These are phyloP conservation scores for Hydropotes inermis DNA, from an alignment of 2,113 vertebrate species.

Conservation along the genomic window DNA sequence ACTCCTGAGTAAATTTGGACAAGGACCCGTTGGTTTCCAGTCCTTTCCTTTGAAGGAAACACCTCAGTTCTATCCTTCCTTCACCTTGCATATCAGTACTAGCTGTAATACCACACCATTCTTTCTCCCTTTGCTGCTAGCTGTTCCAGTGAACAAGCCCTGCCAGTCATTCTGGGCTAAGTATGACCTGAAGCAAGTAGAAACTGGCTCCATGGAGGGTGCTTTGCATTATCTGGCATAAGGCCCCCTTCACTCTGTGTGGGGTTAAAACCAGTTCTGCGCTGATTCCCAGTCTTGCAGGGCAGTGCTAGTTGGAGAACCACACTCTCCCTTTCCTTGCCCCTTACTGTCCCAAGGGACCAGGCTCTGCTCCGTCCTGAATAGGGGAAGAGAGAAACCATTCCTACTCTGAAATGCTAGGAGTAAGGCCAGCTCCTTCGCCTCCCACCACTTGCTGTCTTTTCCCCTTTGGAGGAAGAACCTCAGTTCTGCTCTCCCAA, in stretches of 20 bases:
- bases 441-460: background rate
- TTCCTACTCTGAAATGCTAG: background rate
- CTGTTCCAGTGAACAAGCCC: background rate
- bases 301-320: background rate
- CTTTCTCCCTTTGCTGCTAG: background rate
- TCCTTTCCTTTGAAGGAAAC: background rate
- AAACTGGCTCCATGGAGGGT: background rate
- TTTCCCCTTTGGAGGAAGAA: background rate
- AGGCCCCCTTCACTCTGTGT: background rate
- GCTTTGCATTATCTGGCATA: background rate
- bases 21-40: fast-evolving
- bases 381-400: background rate
- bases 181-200: background rate
- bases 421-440: no score
- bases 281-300: background rate
- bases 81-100: background rate
- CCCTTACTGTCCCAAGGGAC: background rate
- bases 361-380: fast-evolving
- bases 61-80: background rate
- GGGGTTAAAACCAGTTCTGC: background rate
- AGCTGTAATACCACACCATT: background rate
- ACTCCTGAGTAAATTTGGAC: background rate
- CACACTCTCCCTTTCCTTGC: background rate
- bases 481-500: background rate
- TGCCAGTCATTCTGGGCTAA: background rate